Conservation (phyloP, 1,140 invertebrate genomes). For the Probaryconus sp. region DNA sequence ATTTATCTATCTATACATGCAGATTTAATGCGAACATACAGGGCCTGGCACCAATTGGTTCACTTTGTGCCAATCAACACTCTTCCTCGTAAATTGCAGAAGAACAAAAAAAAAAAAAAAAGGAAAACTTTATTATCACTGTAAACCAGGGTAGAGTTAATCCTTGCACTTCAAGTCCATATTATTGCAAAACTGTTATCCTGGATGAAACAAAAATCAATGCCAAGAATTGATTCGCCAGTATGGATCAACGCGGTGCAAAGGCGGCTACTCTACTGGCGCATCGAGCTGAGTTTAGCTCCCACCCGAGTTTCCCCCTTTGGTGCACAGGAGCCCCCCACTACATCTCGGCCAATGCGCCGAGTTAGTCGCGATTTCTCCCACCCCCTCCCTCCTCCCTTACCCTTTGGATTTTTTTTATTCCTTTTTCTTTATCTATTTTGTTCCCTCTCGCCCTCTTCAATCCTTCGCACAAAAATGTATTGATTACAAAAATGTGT, state of each 20-base stretch:
- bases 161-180: too few species aligned
- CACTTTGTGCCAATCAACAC: too few species aligned
- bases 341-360: constrained; percentile 53
- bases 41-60: too few species aligned
- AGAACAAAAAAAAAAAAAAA: too few species aligned
- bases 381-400: constrained; percentile 13
- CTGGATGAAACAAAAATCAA: constrained; percentile 38
- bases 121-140: too few species aligned
- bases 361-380: constrained; percentile 38
- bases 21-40: too few species aligned
- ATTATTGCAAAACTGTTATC: too few species aligned
- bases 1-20: neutral
- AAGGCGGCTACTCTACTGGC: constrained; percentile 78
- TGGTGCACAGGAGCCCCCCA: constrained; percentile 43
- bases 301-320: constrained; percentile 65
- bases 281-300: constrained; percentile 65
- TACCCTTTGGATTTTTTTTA: constrained; percentile 3
- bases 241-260: constrained; percentile 59
- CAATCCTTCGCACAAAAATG: constrained; percentile 17
- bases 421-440: constrained; percentile 47
- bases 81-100: too few species aligned
- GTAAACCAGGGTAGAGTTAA: too few species aligned
- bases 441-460: constrained; percentile 35
- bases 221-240: constrained; percentile 1
- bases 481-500: constrained; percentile 49